Evolutionary conservation across 2,888 invertebrate species (phyloP), one percentile per base, ranked within the genome.

Genomic region (Malthinus flaveolus): DNA sequence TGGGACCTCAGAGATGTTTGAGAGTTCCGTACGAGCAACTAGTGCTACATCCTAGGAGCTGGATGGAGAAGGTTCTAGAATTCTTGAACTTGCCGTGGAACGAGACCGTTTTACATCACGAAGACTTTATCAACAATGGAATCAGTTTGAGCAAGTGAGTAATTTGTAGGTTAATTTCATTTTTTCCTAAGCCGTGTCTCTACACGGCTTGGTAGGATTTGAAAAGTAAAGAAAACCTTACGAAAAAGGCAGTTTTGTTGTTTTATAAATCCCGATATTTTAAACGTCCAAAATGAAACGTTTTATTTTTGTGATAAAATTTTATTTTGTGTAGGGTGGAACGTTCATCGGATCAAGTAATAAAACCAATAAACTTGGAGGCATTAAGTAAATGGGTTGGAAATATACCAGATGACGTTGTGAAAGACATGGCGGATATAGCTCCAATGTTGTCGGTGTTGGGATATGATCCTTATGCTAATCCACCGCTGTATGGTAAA

Each of bases 341-440:
- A 82, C 87, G 97, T 62, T 97, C 97, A 46, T 96, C 96, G 63
- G 97, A 98, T 84, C 98, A 98, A 85, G 97, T 99, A 71, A 95
- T 98, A 78, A 97, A 97, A 74, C 96, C 98, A 9, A 92, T 99
- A 61, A 98, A 99, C 83, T 83, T 94, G 74, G 97, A 97, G 80
- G 98, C 98, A 46, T 84, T 98, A 64, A 87, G 88, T 71, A 94
- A 93, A 81, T 95, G 94, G 95, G 93, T 93, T 67, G 93, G 92
- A 56, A 86, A 90, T 75, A 86, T 95, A 75, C 94, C 95, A 72
- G 86, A 87, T 15, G 97, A 98, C 81, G 96, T 97, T 60, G 87
- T 95, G 63, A 85, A 86, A 62, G 95, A 96, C 78, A 95, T 96
- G 94, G 89, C 91, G 10, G 88, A 90, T 70, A 87, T 97, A 71